These are phyloP conservation scores for Salvelinus fontinalis DNA, from an alignment of 2,113 vertebrate genomes.

Conservation along the genomic window DNA sequence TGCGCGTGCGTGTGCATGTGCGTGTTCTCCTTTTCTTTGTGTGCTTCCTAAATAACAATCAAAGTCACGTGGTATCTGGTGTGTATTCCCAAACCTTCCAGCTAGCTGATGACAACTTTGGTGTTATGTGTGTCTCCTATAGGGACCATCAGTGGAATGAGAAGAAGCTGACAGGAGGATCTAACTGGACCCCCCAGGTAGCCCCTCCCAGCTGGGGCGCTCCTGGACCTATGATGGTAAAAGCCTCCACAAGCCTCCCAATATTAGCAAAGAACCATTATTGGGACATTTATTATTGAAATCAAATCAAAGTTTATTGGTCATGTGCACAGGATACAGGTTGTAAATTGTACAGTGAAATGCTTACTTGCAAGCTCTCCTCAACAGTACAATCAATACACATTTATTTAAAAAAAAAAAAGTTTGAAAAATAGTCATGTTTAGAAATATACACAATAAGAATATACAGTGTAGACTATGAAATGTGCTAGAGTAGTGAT, in stretches of 20 bases:
- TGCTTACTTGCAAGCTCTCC: no score
- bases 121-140: conserved; percentile 14
- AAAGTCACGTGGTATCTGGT: no score
- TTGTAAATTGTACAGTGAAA: no score
- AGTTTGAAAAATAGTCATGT: no score
- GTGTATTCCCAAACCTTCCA: neutral
- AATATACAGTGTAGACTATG: no score
- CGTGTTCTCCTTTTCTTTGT: neutral
- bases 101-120: neutral
- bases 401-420: no score
- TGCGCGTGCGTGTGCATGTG: neutral
- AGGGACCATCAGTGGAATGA: conserved; percentile 88
- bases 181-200: conserved; percentile 95
- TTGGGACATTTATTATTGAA: no score
- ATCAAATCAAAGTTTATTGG: no score
- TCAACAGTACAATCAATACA: no score
- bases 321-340: no score
- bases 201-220: conserved; percentile 90
- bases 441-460: no score
- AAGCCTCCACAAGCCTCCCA: neutral
- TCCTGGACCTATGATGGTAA: conserved; percentile 84
- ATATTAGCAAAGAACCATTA: neutral
- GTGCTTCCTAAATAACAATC: neutral
- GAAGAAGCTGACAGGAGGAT: conserved; percentile 94
- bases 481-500: no score